phyloP scores from a whole-genome alignment of 2,888 invertebrate species.

The Thelaira solivaga region DNA sequence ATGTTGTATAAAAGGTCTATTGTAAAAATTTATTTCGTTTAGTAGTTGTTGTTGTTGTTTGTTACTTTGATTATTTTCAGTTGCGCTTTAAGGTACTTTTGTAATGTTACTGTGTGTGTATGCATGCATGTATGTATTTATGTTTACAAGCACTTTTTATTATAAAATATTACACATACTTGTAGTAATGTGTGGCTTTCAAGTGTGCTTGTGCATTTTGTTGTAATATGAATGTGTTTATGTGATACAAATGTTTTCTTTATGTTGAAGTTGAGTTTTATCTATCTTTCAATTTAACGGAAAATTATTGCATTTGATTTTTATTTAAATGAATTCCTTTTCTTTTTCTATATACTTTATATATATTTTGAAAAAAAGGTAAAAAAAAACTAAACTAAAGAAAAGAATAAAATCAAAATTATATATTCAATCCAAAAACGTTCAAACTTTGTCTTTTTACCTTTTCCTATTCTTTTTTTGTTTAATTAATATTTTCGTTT shows the following conservation, averaged over 20 bases:
- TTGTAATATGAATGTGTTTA: conserved; percentile 52
- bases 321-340: background rate
- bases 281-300: conserved; percentile 18
- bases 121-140: conserved; percentile 5
- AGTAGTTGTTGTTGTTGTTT: conserved; percentile 32
- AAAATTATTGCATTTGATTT: conserved; percentile 54
- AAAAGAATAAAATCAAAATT: conserved; percentile 39
- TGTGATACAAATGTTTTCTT: conserved; percentile 13
- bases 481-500: conserved; percentile 29
- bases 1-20: conserved; percentile 35
- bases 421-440: conserved; percentile 75
- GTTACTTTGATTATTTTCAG: conserved; percentile 54
- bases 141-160: too few species aligned
- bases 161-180: too few species aligned
- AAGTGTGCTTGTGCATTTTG: conserved; percentile 57
- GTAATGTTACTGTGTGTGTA: conserved; percentile 49
- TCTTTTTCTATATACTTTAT: background rate
- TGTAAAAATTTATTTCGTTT: conserved; percentile 42
- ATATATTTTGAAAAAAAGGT: too few species aligned
- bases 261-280: conserved; percentile 12
- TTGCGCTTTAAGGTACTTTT: conserved; percentile 61
- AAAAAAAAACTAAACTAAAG: conserved; percentile 2
- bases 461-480: conserved; percentile 24
- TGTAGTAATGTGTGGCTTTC: too few species aligned
- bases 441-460: conserved; percentile 74